phyloP scores from a whole-genome alignment of 2,113 vertebrate species.

The Sander vitreus region DNA sequence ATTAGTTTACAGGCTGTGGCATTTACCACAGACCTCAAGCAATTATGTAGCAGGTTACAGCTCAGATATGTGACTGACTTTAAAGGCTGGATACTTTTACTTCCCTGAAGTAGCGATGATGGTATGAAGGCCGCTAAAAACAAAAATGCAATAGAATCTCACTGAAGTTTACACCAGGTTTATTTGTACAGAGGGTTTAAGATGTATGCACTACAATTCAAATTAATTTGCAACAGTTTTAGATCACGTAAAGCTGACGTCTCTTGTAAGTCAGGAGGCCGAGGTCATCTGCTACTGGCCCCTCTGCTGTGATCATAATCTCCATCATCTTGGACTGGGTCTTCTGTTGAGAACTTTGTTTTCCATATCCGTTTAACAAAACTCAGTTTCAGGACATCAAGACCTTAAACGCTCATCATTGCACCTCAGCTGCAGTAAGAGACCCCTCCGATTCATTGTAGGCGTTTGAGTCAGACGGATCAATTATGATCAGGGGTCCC shows the following conservation, averaged over 20 bases:
- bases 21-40: not conserved
- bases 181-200: slow-evolving; percentile 14
- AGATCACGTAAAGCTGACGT: not conserved
- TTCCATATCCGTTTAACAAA: too few species aligned
- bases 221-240: not conserved
- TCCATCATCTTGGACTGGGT: not conserved
- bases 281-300: not conserved
- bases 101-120: not conserved
- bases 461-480: not conserved
- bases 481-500: slow-evolving; percentile 76
- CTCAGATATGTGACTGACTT: not conserved
- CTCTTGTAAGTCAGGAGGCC: not conserved
- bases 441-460: not conserved
- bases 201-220: not conserved
- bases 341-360: slow-evolving; percentile 8
- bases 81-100: not conserved
- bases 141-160: not conserved
- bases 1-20: not conserved
- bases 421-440: not conserved
- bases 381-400: not conserved
- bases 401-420: not conserved
- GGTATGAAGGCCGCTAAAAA: not conserved
- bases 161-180: not conserved
- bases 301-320: not conserved
- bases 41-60: not conserved